Evolutionary conservation across 2,797 vertebrate genomes (phyloP), one percentile per base, ranked within the genome.

Genomic region (Furcifer pardalis): DNA sequence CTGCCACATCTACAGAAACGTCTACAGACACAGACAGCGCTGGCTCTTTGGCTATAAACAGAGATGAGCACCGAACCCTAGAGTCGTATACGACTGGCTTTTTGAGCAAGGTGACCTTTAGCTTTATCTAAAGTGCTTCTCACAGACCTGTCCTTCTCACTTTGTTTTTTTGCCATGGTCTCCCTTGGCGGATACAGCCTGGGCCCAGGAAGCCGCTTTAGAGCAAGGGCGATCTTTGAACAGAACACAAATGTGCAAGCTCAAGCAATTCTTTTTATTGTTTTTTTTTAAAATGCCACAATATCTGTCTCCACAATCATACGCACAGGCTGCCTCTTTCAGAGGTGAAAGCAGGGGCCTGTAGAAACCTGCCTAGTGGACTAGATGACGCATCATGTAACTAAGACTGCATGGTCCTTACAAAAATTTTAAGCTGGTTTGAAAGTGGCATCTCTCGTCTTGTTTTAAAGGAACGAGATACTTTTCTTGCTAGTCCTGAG

Each of bases 221-320:
- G 49, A 35, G 42, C 32, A 79, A 84, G 17, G 30, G 40, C 52
- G 52, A 40, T 25, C 30, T 69, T 75, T 65, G 42, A 59, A 37
- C 37, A 37, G 66, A 83, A 44, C 8, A 81, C 8, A 71, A 52
- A 56, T 32, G 56, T 60, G 17, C 5, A 75, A 35, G 66, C 30
- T 71, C 10, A 17, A 9, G 21, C 21, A 60, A 3, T 69, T 60
- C 5, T 62, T 66, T 37, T 49, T n/a, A n/a, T 46, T 35, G 1
- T 40, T 17, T 32, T 59, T 65, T 42, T 73, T 79, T 63, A 30
- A n/a, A 17, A 59, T 49, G 66, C 15, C 52, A 49, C 25, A 66
- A 85, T 66, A 32, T 46, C 71, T 65, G 32, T 46, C 25, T 76
- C n/a, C 60, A 69, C 74, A 85, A 76, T 81, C 78, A 65, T 69